Evolutionary conservation across 2,113 vertebrate genomes (phyloP).

Genomic region (Ictalurus furcatus): DNA sequence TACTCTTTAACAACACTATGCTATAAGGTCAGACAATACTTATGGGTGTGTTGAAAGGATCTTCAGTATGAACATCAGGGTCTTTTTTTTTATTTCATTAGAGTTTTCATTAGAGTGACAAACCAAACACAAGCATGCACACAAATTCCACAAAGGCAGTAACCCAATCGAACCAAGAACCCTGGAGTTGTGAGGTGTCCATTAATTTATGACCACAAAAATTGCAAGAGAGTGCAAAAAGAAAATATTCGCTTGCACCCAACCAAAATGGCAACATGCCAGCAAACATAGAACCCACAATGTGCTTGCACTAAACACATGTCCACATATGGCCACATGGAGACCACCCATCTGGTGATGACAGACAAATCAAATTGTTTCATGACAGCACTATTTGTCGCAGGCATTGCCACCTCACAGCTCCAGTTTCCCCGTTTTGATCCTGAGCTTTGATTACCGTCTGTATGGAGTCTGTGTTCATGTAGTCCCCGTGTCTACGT

Average conservation of each 20-base stretch:
- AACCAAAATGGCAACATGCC: background rate
- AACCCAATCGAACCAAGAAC: background rate
- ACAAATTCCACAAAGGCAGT: background rate
- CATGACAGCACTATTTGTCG: background rate
- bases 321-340: background rate
- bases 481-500: background rate
- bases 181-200: background rate
- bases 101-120: background rate
- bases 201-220: background rate
- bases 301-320: background rate
- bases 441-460: background rate
- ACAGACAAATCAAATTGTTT: background rate
- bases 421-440: background rate
- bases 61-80: background rate
- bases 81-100: too few relatives aligned
- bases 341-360: background rate
- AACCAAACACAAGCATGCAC: background rate
- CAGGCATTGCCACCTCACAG: background rate
- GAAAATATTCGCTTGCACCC: background rate
- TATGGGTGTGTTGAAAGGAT: background rate
- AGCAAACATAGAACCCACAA: background rate
- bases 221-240: background rate
- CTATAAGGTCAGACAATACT: background rate
- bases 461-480: background rate
- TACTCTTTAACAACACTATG: background rate